Evolutionary conservation across 2,888 invertebrate species (phyloP).

Genomic region (Oxyscelio sp.): DNA sequence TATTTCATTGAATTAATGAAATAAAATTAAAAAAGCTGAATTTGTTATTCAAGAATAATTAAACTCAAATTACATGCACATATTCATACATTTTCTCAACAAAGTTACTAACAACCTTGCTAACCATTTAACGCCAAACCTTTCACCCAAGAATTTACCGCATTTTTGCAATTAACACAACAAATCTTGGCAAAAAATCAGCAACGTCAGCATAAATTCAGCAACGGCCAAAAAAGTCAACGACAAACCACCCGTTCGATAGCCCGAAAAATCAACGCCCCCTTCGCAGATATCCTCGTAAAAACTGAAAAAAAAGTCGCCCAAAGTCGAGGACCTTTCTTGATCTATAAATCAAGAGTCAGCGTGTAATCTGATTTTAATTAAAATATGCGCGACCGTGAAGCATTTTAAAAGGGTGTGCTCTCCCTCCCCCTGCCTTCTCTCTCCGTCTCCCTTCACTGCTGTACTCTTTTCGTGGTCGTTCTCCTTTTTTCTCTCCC

Average conservation of each 20-base stretch:
- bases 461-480: too few relatives aligned
- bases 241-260: not conserved
- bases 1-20: too few relatives aligned
- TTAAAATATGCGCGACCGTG: conserved; percentile 69
- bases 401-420: conserved; percentile 66
- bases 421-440: conserved; percentile 54
- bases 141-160: too few relatives aligned
- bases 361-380: conserved; percentile 73
- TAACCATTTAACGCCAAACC: too few relatives aligned
- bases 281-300: not conserved
- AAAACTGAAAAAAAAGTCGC: conserved; percentile 40
- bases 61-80: too few relatives aligned
- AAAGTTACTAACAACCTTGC: too few relatives aligned
- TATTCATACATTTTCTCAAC: too few relatives aligned
- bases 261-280: conserved; percentile 18
- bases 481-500: not conserved
- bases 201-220: conserved; percentile 3
- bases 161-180: not conserved
- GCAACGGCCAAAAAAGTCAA: conserved; percentile 6
- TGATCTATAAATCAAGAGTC: conserved; percentile 69
- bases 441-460: too few relatives aligned
- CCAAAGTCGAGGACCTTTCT: conserved; percentile 57
- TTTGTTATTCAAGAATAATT: too few relatives aligned
- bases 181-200: not conserved
- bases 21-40: too few relatives aligned